Base-by-base conservation (phyloP, 2,888 invertebrate genomes). In the Sialis lutaria region DNA sequence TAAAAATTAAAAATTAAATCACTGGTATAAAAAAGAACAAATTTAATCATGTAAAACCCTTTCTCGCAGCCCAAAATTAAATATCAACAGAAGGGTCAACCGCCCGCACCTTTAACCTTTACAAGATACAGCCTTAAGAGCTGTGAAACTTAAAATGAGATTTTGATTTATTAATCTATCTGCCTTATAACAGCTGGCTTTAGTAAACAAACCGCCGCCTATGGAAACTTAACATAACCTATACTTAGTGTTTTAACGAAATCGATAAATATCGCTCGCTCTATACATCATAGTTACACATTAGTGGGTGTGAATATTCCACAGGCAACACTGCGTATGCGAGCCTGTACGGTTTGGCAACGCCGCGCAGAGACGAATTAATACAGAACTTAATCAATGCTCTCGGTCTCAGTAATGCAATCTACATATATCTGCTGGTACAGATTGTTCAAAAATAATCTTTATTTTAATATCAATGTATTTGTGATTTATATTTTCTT, bases 181-280 rank as follows among this genome's bases (percentile, higher is more conserved):
- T 13, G 30, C 10, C 31, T 42, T 30, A 42, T 42, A 12, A 30
- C 42, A 22, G 30, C 32, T 9, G 42, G 30, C 42, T 42, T 42
- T 37, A 30, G 42, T 42, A 42, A 42, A 42, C 42, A 42, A 42
- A 12, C 10, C 42, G 32, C 42, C 42, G 42, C 42, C 37, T 37
- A 10, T n/a, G 12, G 10, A 37, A 10, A 12, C 12, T 37, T 31
- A 12, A 39, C 45, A 45, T 34, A 45, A 37, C 45, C 45, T 45
- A 45, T 45, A 45, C 39, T 45, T 45, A 45, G 40, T 40, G 39
- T 37, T 37, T 37, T 37, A 45, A 40, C 45, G 34, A 40, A 33
- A 45, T 40, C 45, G 45, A 45, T 45, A 45, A 45, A 45, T 45
- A 45, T 45, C 45, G 37, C 10, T 10, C 12, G 44, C 10, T 9